Conservation (phyloP, 1,140 invertebrate species). For the Drosophila carrolli region DNA sequence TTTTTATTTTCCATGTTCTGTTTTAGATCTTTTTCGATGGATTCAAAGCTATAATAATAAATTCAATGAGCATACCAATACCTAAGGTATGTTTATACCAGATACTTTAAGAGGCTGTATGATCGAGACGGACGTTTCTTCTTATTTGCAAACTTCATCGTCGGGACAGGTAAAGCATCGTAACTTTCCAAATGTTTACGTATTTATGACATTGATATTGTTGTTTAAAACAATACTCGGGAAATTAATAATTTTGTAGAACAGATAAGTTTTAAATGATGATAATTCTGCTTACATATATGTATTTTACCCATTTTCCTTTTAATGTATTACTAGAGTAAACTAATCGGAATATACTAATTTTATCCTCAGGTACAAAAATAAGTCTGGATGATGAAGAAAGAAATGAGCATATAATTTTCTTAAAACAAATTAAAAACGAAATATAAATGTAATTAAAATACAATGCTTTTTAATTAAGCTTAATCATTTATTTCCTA, state of each 20-base stretch:
- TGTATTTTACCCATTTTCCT: neutral
- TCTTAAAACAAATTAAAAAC: neutral
- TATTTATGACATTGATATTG: neutral
- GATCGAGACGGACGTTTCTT: constrained; percentile 93
- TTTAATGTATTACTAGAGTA: neutral
- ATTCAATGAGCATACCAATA: constrained; percentile 51
- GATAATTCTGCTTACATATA: neutral
- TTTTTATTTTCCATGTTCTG: neutral
- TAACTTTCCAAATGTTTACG: constrained; percentile 12
- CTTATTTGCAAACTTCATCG: constrained; percentile 92
- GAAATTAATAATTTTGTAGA: neutral
- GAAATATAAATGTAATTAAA: neutral
- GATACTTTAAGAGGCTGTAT: constrained; percentile 92
- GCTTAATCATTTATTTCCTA: neutral
- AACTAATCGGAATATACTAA: neutral
- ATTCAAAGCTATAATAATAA: constrained; percentile 20
- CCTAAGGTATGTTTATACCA: constrained; percentile 91
- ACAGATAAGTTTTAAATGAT: neutral
- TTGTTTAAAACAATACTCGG: neutral
- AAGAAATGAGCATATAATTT: neutral
- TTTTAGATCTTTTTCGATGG: constrained; percentile 18
- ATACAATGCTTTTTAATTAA: neutral
- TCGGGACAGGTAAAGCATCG: constrained; percentile 89
- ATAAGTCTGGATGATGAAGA: neutral
- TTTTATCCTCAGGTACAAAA: neutral